A percentile compares a stretch with the other conserved stretches of the same genome.
Conservation (phyloP, 2,797 vertebrate species). For the Hozukius guyotensis region DNA sequence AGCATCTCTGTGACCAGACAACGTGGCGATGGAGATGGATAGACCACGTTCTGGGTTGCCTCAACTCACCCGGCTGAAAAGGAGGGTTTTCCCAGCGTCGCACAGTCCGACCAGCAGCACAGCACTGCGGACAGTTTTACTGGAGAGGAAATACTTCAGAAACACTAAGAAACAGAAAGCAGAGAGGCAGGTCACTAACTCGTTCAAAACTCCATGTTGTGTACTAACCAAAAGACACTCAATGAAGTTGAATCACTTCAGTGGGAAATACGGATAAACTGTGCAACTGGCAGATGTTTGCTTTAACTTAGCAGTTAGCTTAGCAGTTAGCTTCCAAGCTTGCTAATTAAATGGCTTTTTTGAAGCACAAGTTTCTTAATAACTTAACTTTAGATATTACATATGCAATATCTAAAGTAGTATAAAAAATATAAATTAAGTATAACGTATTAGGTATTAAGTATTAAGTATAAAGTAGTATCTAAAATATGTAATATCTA, state of each 20-base stretch:
- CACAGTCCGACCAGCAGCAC: conserved; percentile 94
- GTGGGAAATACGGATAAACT: neutral
- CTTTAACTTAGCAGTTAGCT: neutral
- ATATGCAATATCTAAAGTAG: too few species aligned
- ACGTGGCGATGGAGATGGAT: conserved; percentile 1
- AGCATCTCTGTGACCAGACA: neutral
- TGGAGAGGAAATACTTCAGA: conserved; percentile 87
- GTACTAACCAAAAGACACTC: accelerated
- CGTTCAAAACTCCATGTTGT: accelerated
- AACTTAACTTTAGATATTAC: accelerated
- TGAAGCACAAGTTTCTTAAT: accelerated
- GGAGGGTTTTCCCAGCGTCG: conserved; percentile 93
- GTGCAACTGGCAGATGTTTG: conserved; percentile 10
- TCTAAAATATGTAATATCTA: too few species aligned
- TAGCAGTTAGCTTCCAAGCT: conserved; percentile 1
- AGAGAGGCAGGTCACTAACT: neutral
- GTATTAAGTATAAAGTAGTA: too few species aligned
- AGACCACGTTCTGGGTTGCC: neutral
- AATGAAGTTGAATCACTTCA: neutral
- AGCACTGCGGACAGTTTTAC: conserved; percentile 86
- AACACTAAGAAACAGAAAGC: conserved; percentile 80
- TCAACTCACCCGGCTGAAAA: conserved; percentile 89
- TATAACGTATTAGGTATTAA: too few species aligned
- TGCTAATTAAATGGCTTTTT: neutral
- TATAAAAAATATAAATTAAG: too few species aligned